Conservation (phyloP, 2,113 vertebrate genomes). For the Fukomys damarensis region DNA sequence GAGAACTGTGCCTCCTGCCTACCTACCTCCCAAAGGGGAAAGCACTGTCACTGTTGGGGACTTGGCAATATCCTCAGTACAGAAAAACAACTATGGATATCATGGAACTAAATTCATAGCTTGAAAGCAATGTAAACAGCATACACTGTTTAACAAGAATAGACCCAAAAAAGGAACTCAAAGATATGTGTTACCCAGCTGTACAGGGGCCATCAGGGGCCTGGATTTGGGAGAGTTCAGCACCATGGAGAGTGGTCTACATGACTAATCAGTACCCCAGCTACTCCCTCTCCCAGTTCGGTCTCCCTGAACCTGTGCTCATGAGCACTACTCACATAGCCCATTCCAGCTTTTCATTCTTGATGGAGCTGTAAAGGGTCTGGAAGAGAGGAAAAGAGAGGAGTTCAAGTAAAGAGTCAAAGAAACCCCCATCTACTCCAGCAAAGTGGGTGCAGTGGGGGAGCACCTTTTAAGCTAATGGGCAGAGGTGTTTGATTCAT, state of each 20-base stretch:
- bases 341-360: conserved; percentile 99
- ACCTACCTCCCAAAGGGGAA: background rate
- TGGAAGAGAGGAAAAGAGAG: conserved; percentile 81
- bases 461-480: background rate
- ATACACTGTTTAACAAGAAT: background rate
- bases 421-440: conserved; percentile 5
- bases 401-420: conserved; percentile 37
- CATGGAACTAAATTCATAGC: conserved; percentile 18
- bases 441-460: background rate
- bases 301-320: background rate
- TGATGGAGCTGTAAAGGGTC: conserved; percentile 98
- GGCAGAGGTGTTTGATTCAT: background rate
- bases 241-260: conserved; percentile 67
- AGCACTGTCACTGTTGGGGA: background rate
- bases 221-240: background rate
- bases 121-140: conserved; percentile 18
- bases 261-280: background rate
- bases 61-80: background rate
- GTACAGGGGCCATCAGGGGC: background rate
- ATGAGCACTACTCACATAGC: conserved; percentile 93
- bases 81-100: background rate
- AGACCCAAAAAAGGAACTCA: background rate
- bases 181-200: background rate
- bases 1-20: background rate
- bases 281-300: background rate